Percentiles rank a stretch among this genome's conserved stretches.
phyloP scores from a whole-genome alignment of 2,113 vertebrate genomes.

The Thunnus thynnus region DNA sequence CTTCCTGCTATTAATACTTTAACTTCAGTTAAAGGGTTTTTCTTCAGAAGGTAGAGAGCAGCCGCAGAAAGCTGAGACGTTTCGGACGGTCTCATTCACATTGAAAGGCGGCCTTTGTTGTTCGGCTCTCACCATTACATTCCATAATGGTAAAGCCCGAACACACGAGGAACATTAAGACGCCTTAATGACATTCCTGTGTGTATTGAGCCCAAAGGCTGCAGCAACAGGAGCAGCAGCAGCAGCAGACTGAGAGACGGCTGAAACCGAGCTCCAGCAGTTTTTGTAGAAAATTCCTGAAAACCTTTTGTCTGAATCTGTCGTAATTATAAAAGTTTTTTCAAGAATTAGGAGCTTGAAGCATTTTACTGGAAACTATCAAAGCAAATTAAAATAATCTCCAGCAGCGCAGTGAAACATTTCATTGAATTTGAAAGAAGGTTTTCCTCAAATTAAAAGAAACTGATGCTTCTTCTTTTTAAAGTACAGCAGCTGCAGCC shows the following conservation, averaged over 20 bases:
- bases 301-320: constrained; percentile 4
- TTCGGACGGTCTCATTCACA: background rate
- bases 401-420: background rate
- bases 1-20: background rate
- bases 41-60: background rate
- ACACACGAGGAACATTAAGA: constrained; percentile 42
- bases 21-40: too few species aligned
- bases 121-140: constrained; percentile 34
- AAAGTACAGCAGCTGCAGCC: too few species aligned
- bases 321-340: background rate
- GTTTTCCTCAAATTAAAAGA: too few species aligned
- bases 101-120: constrained; percentile 58
- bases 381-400: background rate
- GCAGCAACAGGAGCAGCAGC: background rate
- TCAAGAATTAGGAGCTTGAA: background rate
- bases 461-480: too few species aligned
- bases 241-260: background rate
- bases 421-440: too few species aligned
- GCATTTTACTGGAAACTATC: background rate
- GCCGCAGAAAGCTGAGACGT: constrained; percentile 33
- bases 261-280: background rate
- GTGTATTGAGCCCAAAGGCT: background rate
- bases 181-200: constrained; percentile 63
- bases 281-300: background rate
- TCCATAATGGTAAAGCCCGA: constrained; percentile 39